Percentiles rank a stretch among this genome's conserved stretches.
Evolutionary conservation across 2,797 vertebrate species (phyloP).

Genomic region (Tauraco hartlaubi): DNA sequence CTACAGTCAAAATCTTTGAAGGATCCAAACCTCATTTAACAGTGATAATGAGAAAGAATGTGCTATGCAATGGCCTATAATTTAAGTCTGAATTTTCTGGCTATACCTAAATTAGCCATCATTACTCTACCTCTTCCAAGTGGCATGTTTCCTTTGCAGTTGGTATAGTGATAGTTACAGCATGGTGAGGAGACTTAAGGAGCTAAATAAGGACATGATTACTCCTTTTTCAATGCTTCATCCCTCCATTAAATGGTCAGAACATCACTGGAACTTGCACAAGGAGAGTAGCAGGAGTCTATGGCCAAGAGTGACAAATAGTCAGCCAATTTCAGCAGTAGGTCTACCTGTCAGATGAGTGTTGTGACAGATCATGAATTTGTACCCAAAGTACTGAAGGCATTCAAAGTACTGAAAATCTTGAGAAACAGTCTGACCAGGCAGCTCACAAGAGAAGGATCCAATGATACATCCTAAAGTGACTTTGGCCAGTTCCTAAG

Average conservation of each 20-base stretch:
- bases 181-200: not conserved
- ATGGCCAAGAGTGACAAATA: not conserved
- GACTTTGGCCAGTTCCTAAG: not conserved
- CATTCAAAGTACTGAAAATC: not conserved
- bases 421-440: not conserved
- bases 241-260: not conserved
- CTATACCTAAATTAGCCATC: not conserved
- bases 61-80: not conserved
- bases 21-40: not conserved
- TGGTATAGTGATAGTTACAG: not conserved
- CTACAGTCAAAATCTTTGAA: not conserved
- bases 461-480: not conserved
- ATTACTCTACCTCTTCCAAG: not conserved
- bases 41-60: not conserved
- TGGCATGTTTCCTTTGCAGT: not conserved
- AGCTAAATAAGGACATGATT: not conserved
- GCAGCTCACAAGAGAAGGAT: not conserved
- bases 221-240: not conserved
- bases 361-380: not conserved
- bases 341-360: not conserved
- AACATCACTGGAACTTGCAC: not conserved
- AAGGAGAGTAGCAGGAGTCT: not conserved
- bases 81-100: not conserved
- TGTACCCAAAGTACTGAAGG: not conserved
- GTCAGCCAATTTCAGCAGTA: not conserved